A percentile compares a stretch with the other conserved stretches of the same genome.
phyloP scores from a whole-genome alignment of 2,113 vertebrate genomes.

The Heteronetta atricapilla region DNA sequence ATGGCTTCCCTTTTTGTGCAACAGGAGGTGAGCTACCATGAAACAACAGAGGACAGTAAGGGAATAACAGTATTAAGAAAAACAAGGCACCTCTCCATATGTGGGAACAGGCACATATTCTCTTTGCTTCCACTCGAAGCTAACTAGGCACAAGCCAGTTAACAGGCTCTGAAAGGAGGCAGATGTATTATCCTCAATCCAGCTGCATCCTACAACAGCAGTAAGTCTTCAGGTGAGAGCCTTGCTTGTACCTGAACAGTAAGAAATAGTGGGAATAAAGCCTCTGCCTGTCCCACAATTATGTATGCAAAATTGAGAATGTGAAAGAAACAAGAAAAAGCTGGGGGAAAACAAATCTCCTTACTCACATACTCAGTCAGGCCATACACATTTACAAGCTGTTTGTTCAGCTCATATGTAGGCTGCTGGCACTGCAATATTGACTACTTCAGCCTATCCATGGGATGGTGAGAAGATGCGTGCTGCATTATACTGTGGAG shows the following conservation, averaged over 20 bases:
- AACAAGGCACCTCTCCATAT: not conserved
- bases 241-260: not conserved
- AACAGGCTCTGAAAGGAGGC: not conserved
- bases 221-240: not conserved
- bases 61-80: not conserved
- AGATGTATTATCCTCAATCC: not conserved
- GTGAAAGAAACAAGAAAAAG: not conserved
- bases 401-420: not conserved
- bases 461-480: not conserved
- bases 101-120: not conserved
- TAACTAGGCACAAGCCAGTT: not conserved
- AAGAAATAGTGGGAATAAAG: not conserved
- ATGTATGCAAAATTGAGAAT: not conserved
- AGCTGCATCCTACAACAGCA: not conserved
- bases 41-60: not conserved
- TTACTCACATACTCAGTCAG: not conserved
- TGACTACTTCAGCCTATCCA: not conserved
- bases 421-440: not conserved
- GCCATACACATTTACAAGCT: not conserved
- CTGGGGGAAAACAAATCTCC: not conserved
- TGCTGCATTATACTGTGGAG: not conserved
- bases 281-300: not conserved
- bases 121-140: not conserved
- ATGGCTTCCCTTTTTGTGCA: not conserved
- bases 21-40: not conserved